Conservation (phyloP, 2,888 invertebrate genomes). For the Napeogenes sylphis region DNA sequence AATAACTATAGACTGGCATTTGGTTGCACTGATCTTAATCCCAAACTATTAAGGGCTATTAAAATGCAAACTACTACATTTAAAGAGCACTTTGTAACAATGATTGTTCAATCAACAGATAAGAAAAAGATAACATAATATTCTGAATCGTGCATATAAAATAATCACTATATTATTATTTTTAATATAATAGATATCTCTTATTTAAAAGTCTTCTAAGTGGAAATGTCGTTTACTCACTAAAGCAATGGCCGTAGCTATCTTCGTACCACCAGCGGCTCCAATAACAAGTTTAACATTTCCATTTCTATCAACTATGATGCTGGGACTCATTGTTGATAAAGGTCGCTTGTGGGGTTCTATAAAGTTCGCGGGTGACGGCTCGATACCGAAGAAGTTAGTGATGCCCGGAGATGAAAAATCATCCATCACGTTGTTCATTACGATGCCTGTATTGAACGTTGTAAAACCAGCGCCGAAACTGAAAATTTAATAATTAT, state of each 20-base stretch:
- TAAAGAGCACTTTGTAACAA: too few relatives aligned
- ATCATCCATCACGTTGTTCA: constrained; percentile 97
- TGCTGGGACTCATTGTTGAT: constrained; percentile 91
- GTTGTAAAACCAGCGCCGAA: constrained; percentile 91
- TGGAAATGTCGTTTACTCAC: constrained; percentile 54
- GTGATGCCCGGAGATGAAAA: constrained; percentile 88
- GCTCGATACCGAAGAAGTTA: constrained; percentile 83
- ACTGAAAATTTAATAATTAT: constrained; percentile 68
- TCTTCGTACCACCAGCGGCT: constrained; percentile 90
- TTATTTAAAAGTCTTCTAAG: too few relatives aligned
- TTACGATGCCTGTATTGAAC: constrained; percentile 89
- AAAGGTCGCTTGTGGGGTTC: constrained; percentile 88
- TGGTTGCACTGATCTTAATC: too few relatives aligned
- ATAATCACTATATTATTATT: too few relatives aligned
- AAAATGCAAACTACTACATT: too few relatives aligned
- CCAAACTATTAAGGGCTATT: too few relatives aligned
- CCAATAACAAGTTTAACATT: constrained; percentile 86
- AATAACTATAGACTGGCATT: too few relatives aligned
- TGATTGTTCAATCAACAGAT: too few relatives aligned
- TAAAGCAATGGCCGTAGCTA: constrained; percentile 84
- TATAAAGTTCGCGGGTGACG: constrained; percentile 89
- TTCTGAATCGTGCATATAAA: too few relatives aligned
- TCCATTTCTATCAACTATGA: constrained; percentile 82
- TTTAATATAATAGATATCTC: too few relatives aligned
- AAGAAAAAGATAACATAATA: too few relatives aligned